Percentiles rank a stretch among this genome's conserved stretches.
Conservation (phyloP, 2,113 vertebrate species). For the Sisor rabdophorus region DNA sequence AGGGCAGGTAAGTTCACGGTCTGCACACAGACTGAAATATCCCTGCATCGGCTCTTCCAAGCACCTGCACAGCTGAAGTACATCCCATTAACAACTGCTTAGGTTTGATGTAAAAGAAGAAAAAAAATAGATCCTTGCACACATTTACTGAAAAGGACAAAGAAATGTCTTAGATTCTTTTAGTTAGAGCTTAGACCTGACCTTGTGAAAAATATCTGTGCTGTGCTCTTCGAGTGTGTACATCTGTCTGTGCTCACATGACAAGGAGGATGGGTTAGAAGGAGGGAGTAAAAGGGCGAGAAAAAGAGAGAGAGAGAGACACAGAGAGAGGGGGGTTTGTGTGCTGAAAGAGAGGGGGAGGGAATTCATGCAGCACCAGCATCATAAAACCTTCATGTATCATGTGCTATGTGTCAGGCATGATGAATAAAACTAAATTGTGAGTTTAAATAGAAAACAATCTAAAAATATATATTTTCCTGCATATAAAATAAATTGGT, state of each 20-base stretch:
- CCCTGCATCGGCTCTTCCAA: conserved; percentile 27
- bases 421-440: conserved; percentile 36
- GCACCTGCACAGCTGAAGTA: conserved; percentile 7
- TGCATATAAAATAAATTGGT: conserved; percentile 5
- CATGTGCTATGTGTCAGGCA: conserved; percentile 55
- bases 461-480: not conserved
- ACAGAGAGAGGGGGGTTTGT: not conserved
- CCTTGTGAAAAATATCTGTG: conserved; percentile 46
- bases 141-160: not conserved
- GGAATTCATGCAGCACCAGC: conserved; percentile 19
- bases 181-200: conserved; percentile 39
- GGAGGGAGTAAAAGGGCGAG: conserved; percentile 7
- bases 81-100: conserved; percentile 49
- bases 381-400: conserved; percentile 45
- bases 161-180: not conserved
- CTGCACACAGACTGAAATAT: conserved; percentile 27
- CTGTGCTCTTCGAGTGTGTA: conserved; percentile 25
- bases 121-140: not conserved
- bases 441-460: not conserved
- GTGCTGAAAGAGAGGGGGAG: conserved; percentile 18
- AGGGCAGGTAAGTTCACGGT: conserved; percentile 14
- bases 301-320: conserved; percentile 17
- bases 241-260: conserved; percentile 29
- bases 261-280: conserved; percentile 11
- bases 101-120: conserved; percentile 24